phyloP scores from a whole-genome alignment of 2,113 vertebrate genomes.

The Cephalopterus ornatus region DNA sequence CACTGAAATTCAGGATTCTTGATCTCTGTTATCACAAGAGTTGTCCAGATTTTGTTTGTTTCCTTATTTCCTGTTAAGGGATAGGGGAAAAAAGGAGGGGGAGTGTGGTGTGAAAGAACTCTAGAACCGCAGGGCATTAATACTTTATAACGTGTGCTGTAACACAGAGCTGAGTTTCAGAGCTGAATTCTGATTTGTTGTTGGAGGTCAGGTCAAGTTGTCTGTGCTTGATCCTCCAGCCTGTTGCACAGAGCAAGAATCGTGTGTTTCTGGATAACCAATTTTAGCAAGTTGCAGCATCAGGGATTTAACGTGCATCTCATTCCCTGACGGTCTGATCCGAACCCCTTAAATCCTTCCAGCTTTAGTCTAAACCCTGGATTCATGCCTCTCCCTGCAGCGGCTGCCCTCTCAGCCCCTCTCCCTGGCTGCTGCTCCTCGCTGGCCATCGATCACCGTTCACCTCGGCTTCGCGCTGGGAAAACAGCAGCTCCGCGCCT shows the following conservation, averaged over 20 bases:
- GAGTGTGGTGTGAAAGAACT: not conserved
- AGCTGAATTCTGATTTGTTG: not conserved
- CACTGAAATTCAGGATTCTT: not conserved
- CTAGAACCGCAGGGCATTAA: not conserved
- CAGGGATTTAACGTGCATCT: not conserved
- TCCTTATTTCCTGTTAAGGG: not conserved
- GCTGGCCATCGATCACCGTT: not conserved
- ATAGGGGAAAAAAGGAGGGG: rapidly evolving
- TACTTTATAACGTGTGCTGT: not conserved
- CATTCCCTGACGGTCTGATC: not conserved
- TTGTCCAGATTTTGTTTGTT: not conserved
- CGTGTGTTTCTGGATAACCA: not conserved
- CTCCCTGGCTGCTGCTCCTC: not conserved
- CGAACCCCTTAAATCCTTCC: not conserved
- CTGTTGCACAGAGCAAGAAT: not conserved
- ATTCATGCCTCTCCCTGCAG: not conserved
- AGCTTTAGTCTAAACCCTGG: not conserved
- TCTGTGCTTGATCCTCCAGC: not conserved
- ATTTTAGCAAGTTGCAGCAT: not conserved
- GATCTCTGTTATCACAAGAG: not conserved
- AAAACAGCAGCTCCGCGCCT: not conserved
- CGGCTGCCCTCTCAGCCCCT: not conserved
- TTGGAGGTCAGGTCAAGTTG: not conserved
- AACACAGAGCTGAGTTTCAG: not conserved
- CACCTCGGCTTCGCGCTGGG: not conserved